Base-by-base conservation (phyloP, 2,113 vertebrate genomes). In the Hoplias malabaricus region DNA sequence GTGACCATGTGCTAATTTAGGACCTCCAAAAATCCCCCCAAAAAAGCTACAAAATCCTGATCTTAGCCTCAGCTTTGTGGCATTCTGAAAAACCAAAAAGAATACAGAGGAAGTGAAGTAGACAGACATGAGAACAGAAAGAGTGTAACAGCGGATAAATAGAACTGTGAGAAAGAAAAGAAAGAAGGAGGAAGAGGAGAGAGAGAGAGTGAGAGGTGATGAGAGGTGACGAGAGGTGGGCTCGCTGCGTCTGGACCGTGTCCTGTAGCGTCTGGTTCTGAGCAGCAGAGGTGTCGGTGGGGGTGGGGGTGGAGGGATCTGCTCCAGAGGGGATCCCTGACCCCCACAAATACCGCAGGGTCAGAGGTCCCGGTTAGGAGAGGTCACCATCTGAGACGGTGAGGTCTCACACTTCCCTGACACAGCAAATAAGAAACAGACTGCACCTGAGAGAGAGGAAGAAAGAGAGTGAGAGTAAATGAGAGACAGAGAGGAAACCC, bases 381-480 rank as follows among this genome's bases (percentile, higher is more conserved):
- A 83, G 71, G 68, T 48, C 67, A 42, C 54, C 63, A n/a, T 59
- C 33, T 21, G 34, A 27, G 34, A 74, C 43, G 40, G 36, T 36
- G 69, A 69, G 75, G 78, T 82, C 75, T 80, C n/a, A 23, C 25
- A 19, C 29, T 36, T 75, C 46, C 50, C 63, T 81, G 71, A 73
- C 75, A 75, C 42, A 69, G 53, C 69, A 75, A 84, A 83, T 86
- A 29, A 81, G 78, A 83, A 81, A 70, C 82, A 86, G 81, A 74
- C 65, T 21, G 72, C 61, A 75, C 33, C 21, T 53, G 40, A 43
- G 14, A 42, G 29, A 69, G 43, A 34, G 23, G 33, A 23, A 70
- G 40, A 6, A 50, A 16, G 38, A 42, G 21, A 50, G 57, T 27
- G 27, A 73, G 40, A 73, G 13, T 43, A 19, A 33, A 25, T 73